Evolutionary conservation across 2,113 vertebrate genomes (phyloP), one percentile per base, ranked within the genome.

Genomic region (Hoplias malabaricus): DNA sequence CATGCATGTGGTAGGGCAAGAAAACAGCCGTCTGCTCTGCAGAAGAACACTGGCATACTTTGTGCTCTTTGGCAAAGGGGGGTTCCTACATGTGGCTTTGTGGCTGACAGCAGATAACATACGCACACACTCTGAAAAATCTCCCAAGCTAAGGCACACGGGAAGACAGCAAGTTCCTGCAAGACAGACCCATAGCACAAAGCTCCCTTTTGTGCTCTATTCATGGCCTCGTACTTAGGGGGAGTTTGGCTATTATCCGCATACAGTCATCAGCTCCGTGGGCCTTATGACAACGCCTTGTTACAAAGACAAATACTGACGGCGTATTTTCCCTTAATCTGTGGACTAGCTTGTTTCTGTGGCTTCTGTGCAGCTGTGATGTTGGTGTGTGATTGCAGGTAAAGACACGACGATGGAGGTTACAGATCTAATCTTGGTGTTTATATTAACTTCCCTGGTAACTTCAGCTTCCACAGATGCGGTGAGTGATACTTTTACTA

Each of bases 161-260:
- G 71, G 65, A 77, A 50, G 46, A 63, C 72, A 79, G 62, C 57
- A 50, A 33, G 78, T 43, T 42, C 38, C 50, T 59, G 66, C 61
- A 63, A 46, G 19, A 73, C 10, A 11, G 27, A 56, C 40, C 48
- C 29, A 12, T 67, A 48, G 48, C 65, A 82, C 78, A 83, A 79
- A 76, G 78, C 19, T 13, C n/a, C 31, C 23, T 73, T 79, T 81
- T 80, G 69, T 80, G 25, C 12, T 33, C n/a, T 69, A 9, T 66
- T 40, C 43, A 25, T 59, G 62, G 43, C 29, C 67, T 75, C 16
- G 31, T 74, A 54, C 70, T 61, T 61, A 29, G 38, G 54, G 23
- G 12, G 36, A 62, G 78, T 70, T 75, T 75, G 67, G 21, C 73
- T 80, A 69, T 78, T 78, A 54, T 78, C 34, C 70, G 68, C 53